Base-by-base conservation (phyloP, 2,797 vertebrate genomes). In the Steatocranus sp. region DNA sequence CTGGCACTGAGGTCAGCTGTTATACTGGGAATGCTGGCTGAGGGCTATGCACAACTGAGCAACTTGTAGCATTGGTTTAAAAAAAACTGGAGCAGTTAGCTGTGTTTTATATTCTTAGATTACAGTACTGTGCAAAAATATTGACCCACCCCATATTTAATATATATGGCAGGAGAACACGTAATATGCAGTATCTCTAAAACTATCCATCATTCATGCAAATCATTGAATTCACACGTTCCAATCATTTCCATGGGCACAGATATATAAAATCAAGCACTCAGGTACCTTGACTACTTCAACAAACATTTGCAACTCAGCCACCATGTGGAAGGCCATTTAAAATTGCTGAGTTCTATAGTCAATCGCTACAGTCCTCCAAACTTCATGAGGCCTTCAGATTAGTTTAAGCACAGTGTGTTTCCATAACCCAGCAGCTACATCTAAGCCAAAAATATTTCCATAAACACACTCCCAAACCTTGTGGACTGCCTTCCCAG, bases 401-500 rank as follows among this genome's bases (percentile, higher is more conserved):
- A 63, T 63, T 9, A 63, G 32, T 5, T 63, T 12, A 63, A 63
- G 58, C 11, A 38, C 58, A 38, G 3, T 63, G 58, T 36, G 58
- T 63, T 63, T 63, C 58, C 58, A 63, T 36, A 38, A 38, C 34
- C 5, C 5, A 38, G 11, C n/a, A 63, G 58, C 58, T 63, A 38
- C n/a, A 63, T 36, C 18, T 18, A 46, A 46, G 5, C n/a, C 58
- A 63, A 23, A 38, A 0, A 66, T 9, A 38, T 66, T 66, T 15
- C 11, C 34, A 23, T 23, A 66, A 38, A 38, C 61, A 66, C 5
- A 66, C 34, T 23, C 0, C 5, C 4, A 38, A 66, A 66, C 34
- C 7, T 0, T 6, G n/a, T 23, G 34, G 34, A 66, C 0, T 9
- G 61, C 61, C 12, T 23, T 41, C 34, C 5, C 61, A 38, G 2